Evolutionary conservation across 1,140 invertebrate genomes (phyloP).

Genomic region (Saccostrea cuccullata): DNA sequence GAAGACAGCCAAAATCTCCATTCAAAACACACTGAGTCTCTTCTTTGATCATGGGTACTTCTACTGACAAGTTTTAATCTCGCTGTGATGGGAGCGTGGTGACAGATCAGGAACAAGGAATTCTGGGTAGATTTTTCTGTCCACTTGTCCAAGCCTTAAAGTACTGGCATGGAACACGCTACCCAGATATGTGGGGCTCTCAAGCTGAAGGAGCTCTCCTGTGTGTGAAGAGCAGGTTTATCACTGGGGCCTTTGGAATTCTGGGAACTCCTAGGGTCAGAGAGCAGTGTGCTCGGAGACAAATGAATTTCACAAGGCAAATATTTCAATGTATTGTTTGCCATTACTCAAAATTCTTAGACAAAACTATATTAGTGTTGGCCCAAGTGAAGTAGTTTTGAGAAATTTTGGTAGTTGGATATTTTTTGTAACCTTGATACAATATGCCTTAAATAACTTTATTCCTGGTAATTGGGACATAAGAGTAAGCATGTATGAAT

Average conservation of each 20-base stretch:
- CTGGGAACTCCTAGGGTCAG: slow-evolving; percentile 9
- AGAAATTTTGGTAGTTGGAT: not conserved
- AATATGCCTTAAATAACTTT: too few relatives aligned
- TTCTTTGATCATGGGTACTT: slow-evolving; percentile 6
- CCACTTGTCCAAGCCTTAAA: slow-evolving; percentile 11
- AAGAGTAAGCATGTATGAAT: too few relatives aligned
- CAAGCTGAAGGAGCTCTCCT: not conserved
- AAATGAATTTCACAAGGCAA: slow-evolving; percentile 1
- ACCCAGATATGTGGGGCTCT: not conserved
- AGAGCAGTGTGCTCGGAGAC: slow-evolving; percentile 3
- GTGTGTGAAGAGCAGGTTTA: not conserved
- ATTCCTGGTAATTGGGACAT: too few relatives aligned
- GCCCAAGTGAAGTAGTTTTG: not conserved
- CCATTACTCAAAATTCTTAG: not conserved
- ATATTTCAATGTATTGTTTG: not conserved
- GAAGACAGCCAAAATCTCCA: slow-evolving; percentile 15
- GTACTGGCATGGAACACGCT: not conserved
- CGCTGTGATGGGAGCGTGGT: not conserved
- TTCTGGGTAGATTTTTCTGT: slow-evolving; percentile 10
- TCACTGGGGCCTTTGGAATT: not conserved
- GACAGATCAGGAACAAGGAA: not conserved
- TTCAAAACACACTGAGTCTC: slow-evolving; percentile 1
- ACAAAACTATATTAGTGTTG: too few relatives aligned
- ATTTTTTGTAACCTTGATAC: too few relatives aligned
- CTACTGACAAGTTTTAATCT: slow-evolving; percentile 24